Conservation (phyloP, 35 echinoderm and acorn worm genomes). For the Ophioderma brevispina region DNA sequence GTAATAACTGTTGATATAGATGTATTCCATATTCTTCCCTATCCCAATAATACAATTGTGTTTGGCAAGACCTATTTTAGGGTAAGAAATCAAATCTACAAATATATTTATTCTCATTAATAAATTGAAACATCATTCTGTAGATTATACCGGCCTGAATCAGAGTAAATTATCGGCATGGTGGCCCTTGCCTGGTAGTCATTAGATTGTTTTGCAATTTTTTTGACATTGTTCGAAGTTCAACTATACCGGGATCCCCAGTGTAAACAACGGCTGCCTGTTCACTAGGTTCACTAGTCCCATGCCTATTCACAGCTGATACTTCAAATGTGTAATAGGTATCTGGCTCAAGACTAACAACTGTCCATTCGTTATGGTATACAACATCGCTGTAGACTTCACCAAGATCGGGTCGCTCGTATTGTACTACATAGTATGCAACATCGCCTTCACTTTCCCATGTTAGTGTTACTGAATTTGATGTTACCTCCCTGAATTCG, state of each 20-base stretch:
- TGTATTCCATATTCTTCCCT: no score
- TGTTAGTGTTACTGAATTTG: not conserved
- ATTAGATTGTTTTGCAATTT: not conserved
- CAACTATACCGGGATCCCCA: not conserved
- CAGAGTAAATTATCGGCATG: no score
- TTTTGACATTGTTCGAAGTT: not conserved
- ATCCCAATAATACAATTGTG: no score
- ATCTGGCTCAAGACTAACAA: not conserved
- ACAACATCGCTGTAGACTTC: not conserved
- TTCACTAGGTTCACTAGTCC: not conserved
- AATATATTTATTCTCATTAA: no score
- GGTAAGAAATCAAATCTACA: no score
- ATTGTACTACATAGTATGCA: not conserved
- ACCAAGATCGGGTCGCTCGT: not conserved
- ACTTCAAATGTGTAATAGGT: not conserved
- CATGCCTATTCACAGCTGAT: not conserved
- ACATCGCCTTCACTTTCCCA: not conserved
- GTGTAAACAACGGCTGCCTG: not conserved
- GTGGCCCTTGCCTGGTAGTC: no score
- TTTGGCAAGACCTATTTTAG: no score
- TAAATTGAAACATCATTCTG: no score
- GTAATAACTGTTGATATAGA: no score
- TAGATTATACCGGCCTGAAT: no score
- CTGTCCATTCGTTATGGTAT: not conserved
- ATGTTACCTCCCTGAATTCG: not conserved